A percentile compares a stretch with the other conserved stretches of the same genome.
These are phyloP conservation scores for Sylvicapra grimmia DNA, from an alignment of 2,113 vertebrate species.

Conservation along the genomic window DNA sequence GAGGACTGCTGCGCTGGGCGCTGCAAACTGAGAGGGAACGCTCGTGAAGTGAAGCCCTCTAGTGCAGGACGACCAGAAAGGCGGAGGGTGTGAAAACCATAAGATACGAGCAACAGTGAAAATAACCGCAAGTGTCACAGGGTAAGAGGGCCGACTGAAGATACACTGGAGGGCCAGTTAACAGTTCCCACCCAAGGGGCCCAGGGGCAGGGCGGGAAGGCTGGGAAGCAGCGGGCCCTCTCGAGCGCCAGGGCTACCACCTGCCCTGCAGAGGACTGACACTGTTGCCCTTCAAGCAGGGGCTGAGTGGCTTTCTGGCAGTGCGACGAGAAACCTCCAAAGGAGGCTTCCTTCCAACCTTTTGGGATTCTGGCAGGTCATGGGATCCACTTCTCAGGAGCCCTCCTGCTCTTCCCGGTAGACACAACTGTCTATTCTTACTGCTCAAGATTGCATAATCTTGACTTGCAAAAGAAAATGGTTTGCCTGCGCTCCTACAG, in stretches of 20 bases:
- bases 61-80: neutral
- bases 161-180: neutral
- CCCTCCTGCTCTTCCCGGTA: neutral
- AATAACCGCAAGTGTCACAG: neutral
- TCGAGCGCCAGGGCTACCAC: neutral
- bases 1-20: neutral
- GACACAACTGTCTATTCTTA: neutral
- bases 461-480: neutral
- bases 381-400: neutral
- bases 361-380: neutral
- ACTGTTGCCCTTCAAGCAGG: neutral
- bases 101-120: neutral
- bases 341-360: neutral
- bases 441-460: neutral
- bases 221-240: neutral
- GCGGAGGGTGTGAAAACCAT: neutral
- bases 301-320: neutral
- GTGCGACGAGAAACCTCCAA: neutral
- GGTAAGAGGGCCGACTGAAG: neutral
- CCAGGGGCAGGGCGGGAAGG: neutral
- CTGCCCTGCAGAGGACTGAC: neutral
- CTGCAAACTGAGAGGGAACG: neutral
- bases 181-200: neutral
- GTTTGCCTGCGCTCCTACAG: neutral
- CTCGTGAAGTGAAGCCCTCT: neutral